A percentile compares a stretch with the other conserved stretches of the same genome.
Evolutionary conservation across 2,888 invertebrate species (phyloP).

Genomic region (Cataglyphis altisquamis): DNA sequence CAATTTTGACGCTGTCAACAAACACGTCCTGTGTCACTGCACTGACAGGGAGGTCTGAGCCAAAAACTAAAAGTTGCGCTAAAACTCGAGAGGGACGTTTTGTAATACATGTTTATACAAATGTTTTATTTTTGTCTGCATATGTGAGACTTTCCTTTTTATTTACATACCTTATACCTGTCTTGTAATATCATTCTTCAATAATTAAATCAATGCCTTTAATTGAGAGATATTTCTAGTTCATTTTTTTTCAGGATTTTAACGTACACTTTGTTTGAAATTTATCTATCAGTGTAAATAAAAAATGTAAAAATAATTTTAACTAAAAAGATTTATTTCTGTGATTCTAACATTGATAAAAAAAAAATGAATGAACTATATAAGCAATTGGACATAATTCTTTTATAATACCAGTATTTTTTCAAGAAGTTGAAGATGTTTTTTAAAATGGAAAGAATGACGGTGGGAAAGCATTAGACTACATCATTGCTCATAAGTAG

Average conservation of each 20-base stretch:
- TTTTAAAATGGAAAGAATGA: not conserved
- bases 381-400: not conserved
- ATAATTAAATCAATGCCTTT: not conserved
- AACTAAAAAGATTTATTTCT: not conserved
- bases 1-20: slow-evolving; percentile 43
- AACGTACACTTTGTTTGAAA: not conserved
- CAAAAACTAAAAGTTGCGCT: slow-evolving; percentile 36
- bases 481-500: not conserved
- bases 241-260: too few species aligned
- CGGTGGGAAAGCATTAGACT: not conserved
- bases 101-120: not conserved
- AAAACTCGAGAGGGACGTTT: slow-evolving; percentile 27
- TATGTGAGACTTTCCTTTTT: not conserved
- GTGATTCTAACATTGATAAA: not conserved
- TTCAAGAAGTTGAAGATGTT: not conserved
- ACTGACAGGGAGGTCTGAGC: slow-evolving; percentile 17
- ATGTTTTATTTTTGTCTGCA: slow-evolving; percentile 22
- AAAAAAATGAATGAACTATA: not conserved
- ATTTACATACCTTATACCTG: not conserved
- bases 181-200: not conserved
- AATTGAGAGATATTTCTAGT: not conserved
- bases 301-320: not conserved
- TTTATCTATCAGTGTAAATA: not conserved
- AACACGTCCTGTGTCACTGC: slow-evolving; percentile 16
- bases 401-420: not conserved